phyloP scores from a whole-genome alignment of 1,140 invertebrate species.

The Drosophila willistoni region DNA sequence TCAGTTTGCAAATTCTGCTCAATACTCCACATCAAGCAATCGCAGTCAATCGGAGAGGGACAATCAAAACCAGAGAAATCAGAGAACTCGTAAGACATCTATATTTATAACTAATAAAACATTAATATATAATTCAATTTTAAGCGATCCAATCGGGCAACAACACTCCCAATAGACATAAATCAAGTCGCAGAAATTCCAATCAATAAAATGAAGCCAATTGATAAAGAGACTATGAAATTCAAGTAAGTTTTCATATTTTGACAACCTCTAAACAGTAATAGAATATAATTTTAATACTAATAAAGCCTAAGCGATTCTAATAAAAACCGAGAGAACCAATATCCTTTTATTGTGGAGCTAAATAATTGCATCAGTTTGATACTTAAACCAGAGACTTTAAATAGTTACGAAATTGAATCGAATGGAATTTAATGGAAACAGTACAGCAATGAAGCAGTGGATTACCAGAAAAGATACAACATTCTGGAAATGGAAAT shows the following conservation, averaged over 20 bases:
- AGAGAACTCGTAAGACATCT: neutral
- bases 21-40: neutral
- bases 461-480: neutral
- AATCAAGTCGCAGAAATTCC: neutral
- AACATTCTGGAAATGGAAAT: too few species aligned
- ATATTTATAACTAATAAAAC: neutral
- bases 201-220: neutral
- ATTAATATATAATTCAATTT: neutral
- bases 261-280: neutral
- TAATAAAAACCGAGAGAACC: too few species aligned
- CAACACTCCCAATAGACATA: neutral
- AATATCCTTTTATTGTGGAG: constrained; percentile 4
- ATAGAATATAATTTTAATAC: neutral
- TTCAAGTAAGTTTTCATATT: neutral
- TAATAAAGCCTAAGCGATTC: neutral
- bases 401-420: neutral
- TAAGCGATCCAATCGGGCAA: neutral
- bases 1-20: neutral
- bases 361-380: too few species aligned
- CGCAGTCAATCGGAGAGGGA: neutral
- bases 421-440: too few species aligned
- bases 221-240: neutral
- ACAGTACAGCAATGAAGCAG: neutral
- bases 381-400: neutral
- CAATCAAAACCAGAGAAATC: neutral